phyloP scores from a whole-genome alignment of 2,888 invertebrate genomes.

The Netelia melanura region DNA sequence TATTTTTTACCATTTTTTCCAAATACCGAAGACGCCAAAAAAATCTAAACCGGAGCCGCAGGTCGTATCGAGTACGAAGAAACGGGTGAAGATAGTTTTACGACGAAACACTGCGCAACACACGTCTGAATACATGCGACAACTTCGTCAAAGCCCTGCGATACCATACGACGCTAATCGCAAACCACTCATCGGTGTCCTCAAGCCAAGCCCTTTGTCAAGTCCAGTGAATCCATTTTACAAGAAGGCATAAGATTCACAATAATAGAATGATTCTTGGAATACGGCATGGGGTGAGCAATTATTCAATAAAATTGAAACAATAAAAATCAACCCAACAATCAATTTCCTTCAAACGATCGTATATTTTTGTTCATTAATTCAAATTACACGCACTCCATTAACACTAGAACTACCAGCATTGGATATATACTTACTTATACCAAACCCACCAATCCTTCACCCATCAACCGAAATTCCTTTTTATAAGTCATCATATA shows the following conservation, averaged over 20 bases:
- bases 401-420: conserved; percentile 1
- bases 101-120: conserved; percentile 90
- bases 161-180: conserved; percentile 91
- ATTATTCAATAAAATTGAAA: conserved; percentile 5
- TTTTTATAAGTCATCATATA: no score
- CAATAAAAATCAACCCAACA: not conserved
- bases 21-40: conserved; percentile 54
- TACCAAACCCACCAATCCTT: no score
- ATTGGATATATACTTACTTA: no score
- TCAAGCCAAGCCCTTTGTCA: conserved; percentile 89
- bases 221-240: conserved; percentile 93
- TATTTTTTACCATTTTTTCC: conserved; percentile 23
- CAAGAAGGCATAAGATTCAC: conserved; percentile 82
- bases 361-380: conserved; percentile 37
- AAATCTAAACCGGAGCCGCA: conserved; percentile 47
- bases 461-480: no score
- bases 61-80: conserved; percentile 81
- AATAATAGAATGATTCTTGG: not conserved
- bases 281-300: not conserved
- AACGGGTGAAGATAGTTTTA: conserved; percentile 91
- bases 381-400: conserved; percentile 37
- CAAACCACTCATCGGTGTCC: conserved; percentile 90
- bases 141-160: conserved; percentile 90
- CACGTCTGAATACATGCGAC: conserved; percentile 90
- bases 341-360: conserved; percentile 28